Evolutionary conservation across 2,113 vertebrate species (phyloP).

Genomic region (Zosterops pallidus): DNA sequence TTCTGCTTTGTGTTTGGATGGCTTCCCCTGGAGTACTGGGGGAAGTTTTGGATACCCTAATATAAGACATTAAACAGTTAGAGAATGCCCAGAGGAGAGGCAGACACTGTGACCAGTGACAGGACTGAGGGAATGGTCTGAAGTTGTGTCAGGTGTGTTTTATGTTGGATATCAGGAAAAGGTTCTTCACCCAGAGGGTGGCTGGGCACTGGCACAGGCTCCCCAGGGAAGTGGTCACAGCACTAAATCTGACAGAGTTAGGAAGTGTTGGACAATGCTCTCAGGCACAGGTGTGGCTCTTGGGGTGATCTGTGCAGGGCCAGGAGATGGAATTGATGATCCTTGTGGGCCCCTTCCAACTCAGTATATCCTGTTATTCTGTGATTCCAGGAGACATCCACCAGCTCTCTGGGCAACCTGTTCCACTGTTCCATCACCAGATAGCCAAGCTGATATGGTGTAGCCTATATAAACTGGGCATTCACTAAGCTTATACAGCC

Average conservation of each 20-base stretch:
- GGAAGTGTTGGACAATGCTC: rapidly evolving
- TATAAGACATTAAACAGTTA: background rate
- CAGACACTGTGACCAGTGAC: background rate
- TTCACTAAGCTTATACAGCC: background rate
- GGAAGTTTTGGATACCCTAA: background rate
- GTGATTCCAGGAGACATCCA: background rate
- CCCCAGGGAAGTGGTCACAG: background rate
- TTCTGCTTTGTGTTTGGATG: background rate
- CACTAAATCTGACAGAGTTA: background rate
- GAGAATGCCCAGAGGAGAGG: background rate
- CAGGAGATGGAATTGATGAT: background rate
- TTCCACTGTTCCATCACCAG: background rate
- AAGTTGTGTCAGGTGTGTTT: background rate
- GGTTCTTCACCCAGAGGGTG: background rate
- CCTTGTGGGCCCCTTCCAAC: background rate
- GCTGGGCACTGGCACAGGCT: background rate
- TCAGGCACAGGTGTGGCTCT: too few species aligned
- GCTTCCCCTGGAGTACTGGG: background rate
- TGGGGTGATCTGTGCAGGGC: background rate
- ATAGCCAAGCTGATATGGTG: background rate
- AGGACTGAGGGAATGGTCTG: background rate
- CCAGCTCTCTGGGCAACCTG: background rate
- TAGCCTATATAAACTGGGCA: background rate
- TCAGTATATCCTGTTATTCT: background rate
- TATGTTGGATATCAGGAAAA: background rate